Conservation (phyloP, 2,113 vertebrate genomes). For the Nicator chloris region DNA sequence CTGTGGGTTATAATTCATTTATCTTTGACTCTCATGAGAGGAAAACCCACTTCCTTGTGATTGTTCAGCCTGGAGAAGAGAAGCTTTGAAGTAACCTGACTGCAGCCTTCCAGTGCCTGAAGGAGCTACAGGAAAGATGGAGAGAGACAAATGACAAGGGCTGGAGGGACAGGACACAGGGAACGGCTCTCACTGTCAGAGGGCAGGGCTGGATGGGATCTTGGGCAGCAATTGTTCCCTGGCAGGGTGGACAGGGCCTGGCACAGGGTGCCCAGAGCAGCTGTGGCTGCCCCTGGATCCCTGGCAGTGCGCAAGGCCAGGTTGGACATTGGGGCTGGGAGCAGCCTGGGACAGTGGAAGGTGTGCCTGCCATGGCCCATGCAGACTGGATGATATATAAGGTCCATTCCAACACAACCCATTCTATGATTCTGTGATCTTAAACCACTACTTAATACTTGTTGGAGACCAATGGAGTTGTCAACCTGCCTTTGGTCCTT, state of each 20-base stretch:
- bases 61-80: neutral
- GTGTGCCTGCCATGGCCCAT: neutral
- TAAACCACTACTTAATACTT: neutral
- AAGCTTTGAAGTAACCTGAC: neutral
- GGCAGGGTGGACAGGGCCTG: neutral
- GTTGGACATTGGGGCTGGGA: neutral
- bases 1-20: neutral
- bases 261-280: neutral
- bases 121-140: neutral
- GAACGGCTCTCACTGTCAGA: neutral
- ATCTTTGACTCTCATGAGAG: neutral
- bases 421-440: neutral
- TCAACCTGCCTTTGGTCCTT: neutral
- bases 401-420: neutral
- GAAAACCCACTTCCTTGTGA: neutral
- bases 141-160: neutral
- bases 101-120: neutral
- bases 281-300: neutral
- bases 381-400: neutral
- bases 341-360: neutral
- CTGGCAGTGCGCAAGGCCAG: neutral
- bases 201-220: too few species aligned
- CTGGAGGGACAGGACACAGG: neutral
- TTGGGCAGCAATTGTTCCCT: neutral
- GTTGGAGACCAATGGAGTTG: neutral